Percentiles rank a stretch among this genome's conserved stretches.
phyloP scores from a whole-genome alignment of 2,888 invertebrate species.

The Ophion slaviceki region DNA sequence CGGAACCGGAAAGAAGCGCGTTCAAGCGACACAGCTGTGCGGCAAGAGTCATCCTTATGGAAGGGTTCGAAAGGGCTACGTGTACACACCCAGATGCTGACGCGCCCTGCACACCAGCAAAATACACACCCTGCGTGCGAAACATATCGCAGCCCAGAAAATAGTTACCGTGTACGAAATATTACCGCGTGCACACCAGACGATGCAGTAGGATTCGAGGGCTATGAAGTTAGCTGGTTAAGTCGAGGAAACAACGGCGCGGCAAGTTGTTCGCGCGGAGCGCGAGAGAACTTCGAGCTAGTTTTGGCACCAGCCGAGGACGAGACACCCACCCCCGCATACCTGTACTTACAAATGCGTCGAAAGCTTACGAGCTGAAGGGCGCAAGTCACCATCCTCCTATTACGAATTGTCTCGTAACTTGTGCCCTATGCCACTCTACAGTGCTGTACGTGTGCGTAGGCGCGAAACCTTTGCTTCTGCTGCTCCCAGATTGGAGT shows the following conservation, averaged over 20 bases:
- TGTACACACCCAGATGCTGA: neutral
- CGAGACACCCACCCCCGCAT: neutral
- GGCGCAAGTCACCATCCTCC: neutral
- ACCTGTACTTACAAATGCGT: neutral
- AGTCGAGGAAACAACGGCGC: conserved; percentile 80
- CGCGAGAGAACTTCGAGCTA: conserved; percentile 76
- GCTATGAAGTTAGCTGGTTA: conserved; percentile 81
- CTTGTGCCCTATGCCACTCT: neutral
- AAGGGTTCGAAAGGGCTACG: conserved; percentile 30
- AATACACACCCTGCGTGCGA: neutral
- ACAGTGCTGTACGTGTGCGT: neutral
- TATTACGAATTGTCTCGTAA: neutral
- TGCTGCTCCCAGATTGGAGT: neutral
- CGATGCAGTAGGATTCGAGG: conserved; percentile 72
- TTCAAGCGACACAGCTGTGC: conserved; percentile 31
- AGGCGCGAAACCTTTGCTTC: neutral
- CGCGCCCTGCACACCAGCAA: no score
- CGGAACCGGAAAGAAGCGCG: conserved; percentile 49
- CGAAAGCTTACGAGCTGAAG: neutral
- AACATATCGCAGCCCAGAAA: neutral
- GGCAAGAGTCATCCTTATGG: conserved; percentile 44
- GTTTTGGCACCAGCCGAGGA: conserved; percentile 76
- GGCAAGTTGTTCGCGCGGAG: conserved; percentile 75
- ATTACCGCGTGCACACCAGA: conserved; percentile 52
- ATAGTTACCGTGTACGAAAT: conserved; percentile 21